phyloP scores from a whole-genome alignment of 2,113 vertebrate species.

The Rhynchopsitta pachyrhyncha region DNA sequence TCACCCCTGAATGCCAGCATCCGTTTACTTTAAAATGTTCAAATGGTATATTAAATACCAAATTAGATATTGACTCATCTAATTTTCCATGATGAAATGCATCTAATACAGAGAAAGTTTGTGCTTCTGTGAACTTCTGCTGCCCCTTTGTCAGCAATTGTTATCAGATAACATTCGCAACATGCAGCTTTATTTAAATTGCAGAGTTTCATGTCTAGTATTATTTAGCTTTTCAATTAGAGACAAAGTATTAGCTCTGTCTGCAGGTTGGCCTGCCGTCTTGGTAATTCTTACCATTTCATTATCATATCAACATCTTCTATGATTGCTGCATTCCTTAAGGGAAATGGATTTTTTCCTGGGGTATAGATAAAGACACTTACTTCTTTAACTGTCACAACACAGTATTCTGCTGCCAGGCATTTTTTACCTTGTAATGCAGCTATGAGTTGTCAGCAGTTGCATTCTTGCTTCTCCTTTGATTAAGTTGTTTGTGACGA shows the following conservation, averaged over 20 bases:
- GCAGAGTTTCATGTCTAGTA: neutral
- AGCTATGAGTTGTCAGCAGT: neutral
- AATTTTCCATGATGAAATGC: neutral
- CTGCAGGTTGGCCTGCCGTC: neutral
- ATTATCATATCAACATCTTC: neutral
- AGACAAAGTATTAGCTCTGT: neutral
- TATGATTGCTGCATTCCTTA: neutral
- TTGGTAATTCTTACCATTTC: neutral
- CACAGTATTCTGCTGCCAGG: neutral
- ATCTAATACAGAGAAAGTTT: neutral
- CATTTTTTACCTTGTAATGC: neutral
- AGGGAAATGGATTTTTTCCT: neutral
- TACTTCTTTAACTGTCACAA: neutral
- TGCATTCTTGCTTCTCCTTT: neutral
- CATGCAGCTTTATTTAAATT: neutral
- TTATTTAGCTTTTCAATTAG: neutral
- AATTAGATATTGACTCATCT: constrained; percentile 1
- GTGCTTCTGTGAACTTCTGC: neutral
- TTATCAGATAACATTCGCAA: neutral
- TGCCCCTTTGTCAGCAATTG: neutral
- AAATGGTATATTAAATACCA: constrained; percentile 36
- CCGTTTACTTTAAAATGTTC: neutral
- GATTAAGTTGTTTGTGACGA: neutral
- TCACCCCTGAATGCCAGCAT: neutral
- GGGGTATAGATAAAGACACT: neutral